Conservation (phyloP, 2,113 vertebrate species). For the Mola mola region DNA sequence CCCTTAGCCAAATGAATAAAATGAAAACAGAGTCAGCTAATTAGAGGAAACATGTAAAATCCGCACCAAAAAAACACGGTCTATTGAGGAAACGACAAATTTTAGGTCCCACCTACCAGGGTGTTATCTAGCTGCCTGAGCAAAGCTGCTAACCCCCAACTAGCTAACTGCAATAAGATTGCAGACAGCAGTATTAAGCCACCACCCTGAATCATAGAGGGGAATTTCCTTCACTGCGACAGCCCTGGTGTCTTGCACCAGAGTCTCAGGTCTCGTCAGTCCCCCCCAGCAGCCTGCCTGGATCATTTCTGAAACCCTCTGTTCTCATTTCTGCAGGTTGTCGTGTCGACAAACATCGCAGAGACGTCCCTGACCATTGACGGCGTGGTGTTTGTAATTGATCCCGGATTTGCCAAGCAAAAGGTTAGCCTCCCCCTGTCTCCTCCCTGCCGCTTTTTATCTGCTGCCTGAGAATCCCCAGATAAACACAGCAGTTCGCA, state of each 20-base stretch:
- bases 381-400: slow-evolving; percentile 97
- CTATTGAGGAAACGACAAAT: too few species aligned
- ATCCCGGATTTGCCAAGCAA: slow-evolving; percentile 98
- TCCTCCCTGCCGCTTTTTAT: slow-evolving; percentile 55
- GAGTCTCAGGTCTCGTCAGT: neutral
- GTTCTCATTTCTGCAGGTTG: slow-evolving; percentile 83
- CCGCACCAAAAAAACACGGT: too few species aligned
- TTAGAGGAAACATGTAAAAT: too few species aligned
- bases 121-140: too few species aligned
- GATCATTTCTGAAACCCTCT: slow-evolving; percentile 34
- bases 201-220: too few species aligned
- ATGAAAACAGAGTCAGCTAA: too few species aligned
- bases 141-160: too few species aligned
- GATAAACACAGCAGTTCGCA: slow-evolving; percentile 74
- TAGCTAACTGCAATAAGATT: too few species aligned
- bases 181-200: too few species aligned
- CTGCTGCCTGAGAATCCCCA: slow-evolving; percentile 73
- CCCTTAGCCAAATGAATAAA: too few species aligned
- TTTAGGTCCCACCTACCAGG: too few species aligned
- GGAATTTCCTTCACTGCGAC: too few species aligned
- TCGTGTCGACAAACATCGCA: slow-evolving; percentile 97
- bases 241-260: neutral
- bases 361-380: slow-evolving; percentile 98
- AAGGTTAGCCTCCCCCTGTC: slow-evolving; percentile 86
- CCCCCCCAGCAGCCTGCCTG: neutral